A percentile compares a stretch with the other conserved stretches of the same genome.
Evolutionary conservation across 2,888 invertebrate genomes (phyloP).

Genomic region (Oeneis ivallda): DNA sequence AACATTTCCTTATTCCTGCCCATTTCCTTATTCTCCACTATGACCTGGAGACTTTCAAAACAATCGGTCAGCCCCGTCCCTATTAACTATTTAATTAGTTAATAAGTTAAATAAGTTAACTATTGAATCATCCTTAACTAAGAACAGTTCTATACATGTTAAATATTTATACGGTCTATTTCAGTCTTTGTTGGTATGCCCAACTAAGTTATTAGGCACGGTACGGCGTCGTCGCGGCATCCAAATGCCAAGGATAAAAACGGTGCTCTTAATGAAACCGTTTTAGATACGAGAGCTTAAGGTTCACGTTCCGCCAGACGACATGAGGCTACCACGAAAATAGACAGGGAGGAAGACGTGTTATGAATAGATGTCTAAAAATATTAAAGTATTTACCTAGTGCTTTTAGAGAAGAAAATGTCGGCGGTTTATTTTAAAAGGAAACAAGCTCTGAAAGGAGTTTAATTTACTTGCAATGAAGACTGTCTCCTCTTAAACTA

Average conservation of each 20-base stretch:
- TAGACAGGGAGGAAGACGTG: constrained; percentile 68
- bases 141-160: constrained; percentile 24
- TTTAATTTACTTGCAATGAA: no score
- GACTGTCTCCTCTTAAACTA: no score
- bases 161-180: constrained; percentile 35
- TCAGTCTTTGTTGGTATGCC: constrained; percentile 35
- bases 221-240: constrained; percentile 34
- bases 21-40: no score
- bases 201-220: constrained; percentile 36
- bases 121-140: not conserved
- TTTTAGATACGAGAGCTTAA: constrained; percentile 53
- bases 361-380: constrained; percentile 60
- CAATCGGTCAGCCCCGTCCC: no score
- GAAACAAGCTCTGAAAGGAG: not conserved
- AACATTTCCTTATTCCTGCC: no score
- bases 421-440: constrained; percentile 9
- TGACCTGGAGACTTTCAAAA: no score
- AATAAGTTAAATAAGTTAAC: not conserved
- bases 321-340: constrained; percentile 63
- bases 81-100: no score
- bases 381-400: constrained; percentile 28
- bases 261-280: constrained; percentile 37
- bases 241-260: constrained; percentile 42
- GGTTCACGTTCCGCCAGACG: constrained; percentile 53
- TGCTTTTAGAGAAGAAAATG: constrained; percentile 46